Base-by-base conservation (phyloP, 2,888 invertebrate genomes). In the Oligia fasciuncula region DNA sequence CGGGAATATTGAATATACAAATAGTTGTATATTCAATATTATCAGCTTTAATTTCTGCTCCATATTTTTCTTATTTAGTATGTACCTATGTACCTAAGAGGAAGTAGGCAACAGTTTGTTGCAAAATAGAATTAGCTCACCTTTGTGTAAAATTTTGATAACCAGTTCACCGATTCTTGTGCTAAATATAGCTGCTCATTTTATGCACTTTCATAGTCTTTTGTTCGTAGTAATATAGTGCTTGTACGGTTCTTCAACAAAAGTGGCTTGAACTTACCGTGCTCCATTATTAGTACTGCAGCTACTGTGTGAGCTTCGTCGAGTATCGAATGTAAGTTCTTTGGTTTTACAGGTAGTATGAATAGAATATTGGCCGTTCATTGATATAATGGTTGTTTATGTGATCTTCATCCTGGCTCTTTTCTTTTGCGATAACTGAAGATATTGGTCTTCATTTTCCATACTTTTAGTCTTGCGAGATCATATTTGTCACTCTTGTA, bases 141-240 rank as follows among this genome's bases (percentile, higher is more conserved):
- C 4, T 49, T 23, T 40, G 65, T 57, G 19, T 65, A 40, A 66
- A 66, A 76, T 76, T 49, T 81, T 60, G 29, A 51, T 60, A 77
- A n/a, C 13, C 17, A 40, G 35, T 35, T 2, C 46, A 17, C 13
- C 35, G 19, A 68, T 60, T 62, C 40, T 57, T 19, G 29, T 54
- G 13, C 19, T n/a, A 62, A 51, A 19, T 40, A 51, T 49, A 75
- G 65, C 1, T 35, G 4, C 43, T 29, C 46, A 63, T 40, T 49
- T 43, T 60, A 19, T 73, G 62, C 23, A 60, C 14, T 65, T 69
- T 57, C 65, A 40, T 63, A 63, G 63, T 65, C 51, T 84, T 73
- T 85, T 82, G 63, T 70, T 69, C 13, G 2, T 54, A 17, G 23
- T 35, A 66, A 70, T 70, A 79, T 66, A 63, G 40, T 70, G 29